These are phyloP conservation scores for Ostrea edulis DNA, from an alignment of 1,140 invertebrate species.

Conservation along the genomic window DNA sequence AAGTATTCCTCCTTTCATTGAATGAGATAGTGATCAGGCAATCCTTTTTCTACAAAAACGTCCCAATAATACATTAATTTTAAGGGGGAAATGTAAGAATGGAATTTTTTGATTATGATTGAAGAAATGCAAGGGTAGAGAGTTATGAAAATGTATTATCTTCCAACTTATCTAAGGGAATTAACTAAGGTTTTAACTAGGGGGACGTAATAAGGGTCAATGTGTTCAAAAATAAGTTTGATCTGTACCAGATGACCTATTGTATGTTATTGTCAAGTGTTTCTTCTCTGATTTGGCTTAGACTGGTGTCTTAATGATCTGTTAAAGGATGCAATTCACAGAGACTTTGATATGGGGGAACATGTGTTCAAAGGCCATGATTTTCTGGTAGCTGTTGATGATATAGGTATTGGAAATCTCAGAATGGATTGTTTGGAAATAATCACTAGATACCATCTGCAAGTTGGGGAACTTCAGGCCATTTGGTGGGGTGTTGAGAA, in stretches of 20 bases:
- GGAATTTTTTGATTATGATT: not conserved
- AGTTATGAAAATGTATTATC: not conserved
- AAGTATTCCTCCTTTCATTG: no score
- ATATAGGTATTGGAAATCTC: slow-evolving; percentile 43
- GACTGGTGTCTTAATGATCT: slow-evolving; percentile 24
- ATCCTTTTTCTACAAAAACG: no score
- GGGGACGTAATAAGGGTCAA: slow-evolving; percentile 14
- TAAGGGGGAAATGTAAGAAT: not conserved
- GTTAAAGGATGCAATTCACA: slow-evolving; percentile 47
- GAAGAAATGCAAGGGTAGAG: not conserved
- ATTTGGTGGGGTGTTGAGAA: slow-evolving; percentile 52
- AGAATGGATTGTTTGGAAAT: slow-evolving; percentile 23
- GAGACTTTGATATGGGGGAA: slow-evolving; percentile 51
- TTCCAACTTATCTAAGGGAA: not conserved
- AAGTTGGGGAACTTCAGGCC: slow-evolving; percentile 45
- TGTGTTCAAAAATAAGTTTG: slow-evolving; percentile 35
- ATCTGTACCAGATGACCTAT: slow-evolving; percentile 16
- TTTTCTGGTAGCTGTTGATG: slow-evolving; percentile 53
- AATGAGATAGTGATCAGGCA: no score
- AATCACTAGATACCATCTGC: slow-evolving; percentile 50
- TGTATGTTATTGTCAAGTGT: slow-evolving; percentile 37
- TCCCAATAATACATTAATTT: no score
- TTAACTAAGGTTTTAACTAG: not conserved
- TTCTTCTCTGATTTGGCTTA: slow-evolving; percentile 7
- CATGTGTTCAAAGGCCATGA: slow-evolving; percentile 53